phyloP scores from a whole-genome alignment of 1,140 invertebrate species.

The Zaprionus ornatus region DNA sequence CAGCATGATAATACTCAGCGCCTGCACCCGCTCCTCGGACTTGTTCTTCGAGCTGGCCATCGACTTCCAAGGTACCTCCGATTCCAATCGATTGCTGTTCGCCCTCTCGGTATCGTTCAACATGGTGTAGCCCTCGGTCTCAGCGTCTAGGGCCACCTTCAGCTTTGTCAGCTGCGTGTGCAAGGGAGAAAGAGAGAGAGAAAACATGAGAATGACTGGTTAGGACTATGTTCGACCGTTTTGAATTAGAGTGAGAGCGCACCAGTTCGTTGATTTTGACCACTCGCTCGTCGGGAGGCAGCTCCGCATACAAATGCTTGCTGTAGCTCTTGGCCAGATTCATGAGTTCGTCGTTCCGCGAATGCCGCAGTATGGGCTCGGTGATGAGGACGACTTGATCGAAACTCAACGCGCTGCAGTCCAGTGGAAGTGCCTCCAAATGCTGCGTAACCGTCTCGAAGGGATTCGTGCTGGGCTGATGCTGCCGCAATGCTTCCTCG shows the following conservation, averaged over 20 bases:
- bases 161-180: conserved; percentile 68
- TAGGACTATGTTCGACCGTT: not conserved
- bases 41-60: conserved; percentile 85
- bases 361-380: conserved; percentile 68
- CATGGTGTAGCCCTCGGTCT: conserved; percentile 75
- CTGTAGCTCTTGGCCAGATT: conserved; percentile 90
- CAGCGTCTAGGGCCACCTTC: conserved; percentile 73
- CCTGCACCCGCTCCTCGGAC: conserved; percentile 90
- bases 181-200: not conserved
- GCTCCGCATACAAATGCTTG: conserved; percentile 87
- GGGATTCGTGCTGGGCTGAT: conserved; percentile 52
- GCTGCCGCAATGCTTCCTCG: conserved; percentile 36
- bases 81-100: conserved; percentile 48
- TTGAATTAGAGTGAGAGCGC: conserved; percentile 46
- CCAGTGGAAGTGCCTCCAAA: conserved; percentile 67
- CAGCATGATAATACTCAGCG: conserved; percentile 90
- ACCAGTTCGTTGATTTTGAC: conserved; percentile 89
- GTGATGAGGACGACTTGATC: conserved; percentile 74
- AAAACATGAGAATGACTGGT: not conserved
- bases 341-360: conserved; percentile 87
- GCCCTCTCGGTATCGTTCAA: conserved; percentile 85
- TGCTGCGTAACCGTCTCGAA: conserved; percentile 73
- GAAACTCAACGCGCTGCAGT: conserved; percentile 54
- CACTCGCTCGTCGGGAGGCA: conserved; percentile 86
- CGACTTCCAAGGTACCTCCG: conserved; percentile 83